Evolutionary conservation across 1,140 invertebrate species (phyloP).

Genomic region (Centruroides vittatus): DNA sequence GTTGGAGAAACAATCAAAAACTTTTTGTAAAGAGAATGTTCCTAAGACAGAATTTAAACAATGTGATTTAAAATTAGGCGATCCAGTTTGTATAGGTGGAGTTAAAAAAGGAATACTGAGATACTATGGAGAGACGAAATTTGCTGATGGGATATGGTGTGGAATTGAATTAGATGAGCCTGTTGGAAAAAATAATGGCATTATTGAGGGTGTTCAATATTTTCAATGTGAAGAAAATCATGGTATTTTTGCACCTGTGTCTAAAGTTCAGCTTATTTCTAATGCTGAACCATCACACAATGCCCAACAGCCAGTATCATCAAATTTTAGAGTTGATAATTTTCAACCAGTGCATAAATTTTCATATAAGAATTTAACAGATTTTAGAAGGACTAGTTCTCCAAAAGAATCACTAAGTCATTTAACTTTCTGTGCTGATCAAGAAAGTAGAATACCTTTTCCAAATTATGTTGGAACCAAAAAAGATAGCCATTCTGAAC

Average conservation of each 20-base stretch:
- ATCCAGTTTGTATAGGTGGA: constrained; percentile 36
- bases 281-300: neutral
- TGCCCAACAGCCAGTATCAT: neutral
- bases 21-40: too few species aligned
- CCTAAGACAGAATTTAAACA: neutral
- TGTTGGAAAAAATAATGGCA: constrained; percentile 46
- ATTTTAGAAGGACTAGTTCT: too few species aligned
- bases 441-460: too few species aligned
- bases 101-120: constrained; percentile 37
- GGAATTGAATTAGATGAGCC: constrained; percentile 43
- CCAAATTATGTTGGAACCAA: too few species aligned
- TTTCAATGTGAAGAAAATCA: constrained; percentile 33
- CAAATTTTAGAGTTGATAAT: too few species aligned
- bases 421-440: too few species aligned
- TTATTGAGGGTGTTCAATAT: constrained; percentile 39
- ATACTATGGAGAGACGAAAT: constrained; percentile 41
- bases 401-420: too few species aligned
- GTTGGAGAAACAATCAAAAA: too few species aligned
- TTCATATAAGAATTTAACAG: too few species aligned
- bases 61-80: constrained; percentile 28
- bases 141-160: constrained; percentile 44
- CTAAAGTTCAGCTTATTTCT: constrained; percentile 24
- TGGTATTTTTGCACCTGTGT: constrained; percentile 37
- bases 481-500: too few species aligned
- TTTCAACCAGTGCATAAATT: too few species aligned